A percentile compares a stretch with the other conserved stretches of the same genome.
phyloP scores from a whole-genome alignment of 2,113 vertebrate species.

The Cheilinus undulatus region DNA sequence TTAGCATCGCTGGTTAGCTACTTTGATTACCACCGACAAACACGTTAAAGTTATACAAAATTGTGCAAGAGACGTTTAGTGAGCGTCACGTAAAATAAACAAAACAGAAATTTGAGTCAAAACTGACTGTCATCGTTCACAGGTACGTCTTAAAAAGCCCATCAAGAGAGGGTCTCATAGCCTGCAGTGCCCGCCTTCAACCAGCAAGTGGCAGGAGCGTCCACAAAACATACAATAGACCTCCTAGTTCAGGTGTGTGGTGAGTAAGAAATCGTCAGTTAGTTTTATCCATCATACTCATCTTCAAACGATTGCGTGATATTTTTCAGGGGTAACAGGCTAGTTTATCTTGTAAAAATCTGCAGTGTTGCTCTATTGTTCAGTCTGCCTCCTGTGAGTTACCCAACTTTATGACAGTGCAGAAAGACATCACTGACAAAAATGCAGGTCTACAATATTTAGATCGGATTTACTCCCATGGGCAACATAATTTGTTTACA shows the following conservation, averaged over 20 bases:
- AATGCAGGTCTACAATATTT: no score
- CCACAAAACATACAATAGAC: neutral
- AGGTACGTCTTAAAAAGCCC: neutral
- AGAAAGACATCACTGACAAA: no score
- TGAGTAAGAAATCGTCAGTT: no score
- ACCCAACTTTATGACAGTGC: neutral
- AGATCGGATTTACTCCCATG: neutral
- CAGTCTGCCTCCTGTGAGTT: neutral
- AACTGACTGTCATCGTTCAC: neutral
- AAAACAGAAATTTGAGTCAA: neutral
- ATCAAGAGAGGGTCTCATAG: neutral
- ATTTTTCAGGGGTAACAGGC: neutral
- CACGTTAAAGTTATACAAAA: neutral
- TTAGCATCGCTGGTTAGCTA: conserved; percentile 33
- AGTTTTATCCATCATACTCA: no score
- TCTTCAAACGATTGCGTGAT: no score
- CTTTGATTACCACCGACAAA: neutral
- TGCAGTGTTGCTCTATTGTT: neutral
- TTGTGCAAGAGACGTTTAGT: neutral
- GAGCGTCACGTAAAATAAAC: neutral
- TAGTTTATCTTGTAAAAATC: neutral
- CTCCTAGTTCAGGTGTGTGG: no score
- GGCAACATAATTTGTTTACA: neutral
- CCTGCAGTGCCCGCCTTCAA: conserved; percentile 5
- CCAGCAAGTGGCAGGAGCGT: conserved; percentile 64